Evolutionary conservation across 2,888 invertebrate genomes (phyloP).

Genomic region (Rhopalosiphum nymphaeae): DNA sequence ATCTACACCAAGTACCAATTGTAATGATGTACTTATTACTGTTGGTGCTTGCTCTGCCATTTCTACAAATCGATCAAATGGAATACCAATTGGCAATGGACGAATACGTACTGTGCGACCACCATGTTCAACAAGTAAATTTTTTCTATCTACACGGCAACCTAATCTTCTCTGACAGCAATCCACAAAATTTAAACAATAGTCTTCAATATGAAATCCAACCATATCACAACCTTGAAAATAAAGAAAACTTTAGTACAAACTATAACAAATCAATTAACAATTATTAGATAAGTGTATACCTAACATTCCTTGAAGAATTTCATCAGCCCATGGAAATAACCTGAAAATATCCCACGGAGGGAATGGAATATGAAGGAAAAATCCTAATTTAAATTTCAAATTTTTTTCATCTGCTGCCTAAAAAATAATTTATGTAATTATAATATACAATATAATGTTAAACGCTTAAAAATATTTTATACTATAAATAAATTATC

Average conservation of each 20-base stretch:
- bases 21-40: constrained; percentile 75
- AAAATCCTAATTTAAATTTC: constrained; percentile 87
- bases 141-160: constrained; percentile 89
- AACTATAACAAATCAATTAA: not conserved
- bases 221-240: constrained; percentile 88
- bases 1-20: constrained; percentile 80
- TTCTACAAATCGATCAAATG: constrained; percentile 86
- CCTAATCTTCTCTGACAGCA: constrained; percentile 90
- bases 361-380: constrained; percentile 94
- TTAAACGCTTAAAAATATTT: not conserved
- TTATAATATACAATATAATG: not conserved
- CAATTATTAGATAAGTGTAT: constrained; percentile 67
- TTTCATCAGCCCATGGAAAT: constrained; percentile 94
- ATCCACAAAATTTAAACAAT: constrained; percentile 91
- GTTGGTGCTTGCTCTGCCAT: constrained; percentile 79
- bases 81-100: constrained; percentile 90
- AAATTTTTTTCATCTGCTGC: constrained; percentile 83
- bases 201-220: constrained; percentile 91
- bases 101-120: constrained; percentile 87
- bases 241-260: not conserved
- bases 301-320: constrained; percentile 91
- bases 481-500: not conserved
- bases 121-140: constrained; percentile 87
- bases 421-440: constrained; percentile 70
- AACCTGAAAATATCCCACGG: constrained; percentile 93